A percentile compares a stretch with the other conserved stretches of the same genome.
These are phyloP conservation scores for Girardia tigrina DNA, from an alignment of 2,888 invertebrate species.

Conservation along the genomic window DNA sequence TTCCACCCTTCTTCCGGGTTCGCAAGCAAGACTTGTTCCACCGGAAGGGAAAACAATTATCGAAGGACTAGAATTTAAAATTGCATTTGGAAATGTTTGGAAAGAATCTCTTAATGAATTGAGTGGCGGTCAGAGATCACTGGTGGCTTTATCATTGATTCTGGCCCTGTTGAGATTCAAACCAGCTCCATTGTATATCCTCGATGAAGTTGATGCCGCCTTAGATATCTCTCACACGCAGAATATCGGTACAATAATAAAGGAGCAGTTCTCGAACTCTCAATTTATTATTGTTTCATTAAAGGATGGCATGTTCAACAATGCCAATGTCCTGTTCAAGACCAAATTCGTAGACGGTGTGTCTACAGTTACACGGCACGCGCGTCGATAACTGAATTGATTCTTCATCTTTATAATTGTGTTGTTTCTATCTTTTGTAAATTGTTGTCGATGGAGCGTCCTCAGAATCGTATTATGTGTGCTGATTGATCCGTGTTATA, in stretches of 20 bases:
- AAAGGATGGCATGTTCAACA: constrained; percentile 98
- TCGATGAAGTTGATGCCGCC: constrained; percentile 97
- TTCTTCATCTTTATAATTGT: too few species aligned
- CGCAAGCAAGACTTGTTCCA: constrained; percentile 70
- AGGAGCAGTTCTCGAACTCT: constrained; percentile 71
- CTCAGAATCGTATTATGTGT: too few species aligned
- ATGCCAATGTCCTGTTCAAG: constrained; percentile 87
- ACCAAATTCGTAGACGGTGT: constrained; percentile 87
- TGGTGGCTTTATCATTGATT: constrained; percentile 86
- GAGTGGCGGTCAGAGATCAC: constrained; percentile 78
- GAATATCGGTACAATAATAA: constrained; percentile 89
- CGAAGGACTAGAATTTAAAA: constrained; percentile 74
- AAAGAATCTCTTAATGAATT: constrained; percentile 87
- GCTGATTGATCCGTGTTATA: too few species aligned
- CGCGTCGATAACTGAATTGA: background rate
- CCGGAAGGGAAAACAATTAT: constrained; percentile 62
- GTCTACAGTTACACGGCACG: constrained; percentile 61
- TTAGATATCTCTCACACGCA: constrained; percentile 92
- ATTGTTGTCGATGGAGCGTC: too few species aligned
- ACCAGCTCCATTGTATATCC: constrained; percentile 90
- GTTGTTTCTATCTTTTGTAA: too few species aligned
- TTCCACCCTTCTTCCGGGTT: constrained; percentile 72
- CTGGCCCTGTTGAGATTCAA: constrained; percentile 88
- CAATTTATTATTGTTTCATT: constrained; percentile 94
- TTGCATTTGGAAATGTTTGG: constrained; percentile 81